phyloP scores from a whole-genome alignment of 1,140 invertebrate species.

The Bombus superbus region DNA sequence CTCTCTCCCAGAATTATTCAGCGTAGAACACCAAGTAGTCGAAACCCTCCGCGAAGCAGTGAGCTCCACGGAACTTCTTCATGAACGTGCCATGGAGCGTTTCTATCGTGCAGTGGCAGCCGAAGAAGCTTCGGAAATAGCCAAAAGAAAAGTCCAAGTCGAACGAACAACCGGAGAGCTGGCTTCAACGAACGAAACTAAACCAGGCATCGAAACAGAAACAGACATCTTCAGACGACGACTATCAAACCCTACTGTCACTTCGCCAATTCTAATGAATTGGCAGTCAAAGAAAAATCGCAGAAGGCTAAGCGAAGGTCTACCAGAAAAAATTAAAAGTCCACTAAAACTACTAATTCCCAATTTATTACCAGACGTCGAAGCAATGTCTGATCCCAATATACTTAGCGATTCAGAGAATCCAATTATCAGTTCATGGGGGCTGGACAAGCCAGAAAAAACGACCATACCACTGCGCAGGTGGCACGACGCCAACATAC shows the following conservation, averaged over 20 bases:
- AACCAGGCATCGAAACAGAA: not conserved
- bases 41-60: conserved; percentile 86
- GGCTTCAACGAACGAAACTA: not conserved
- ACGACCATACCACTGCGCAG: conserved; percentile 63
- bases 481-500: conserved; percentile 71
- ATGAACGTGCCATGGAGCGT: conserved; percentile 90
- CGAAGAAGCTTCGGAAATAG: conserved; percentile 84
- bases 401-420: conserved; percentile 56
- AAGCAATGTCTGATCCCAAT: conserved; percentile 77
- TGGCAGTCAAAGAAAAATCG: conserved; percentile 74
- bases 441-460: conserved; percentile 40
- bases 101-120: conserved; percentile 89
- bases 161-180: conserved; percentile 73
- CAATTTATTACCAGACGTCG: conserved; percentile 46
- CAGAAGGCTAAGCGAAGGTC: conserved; percentile 76
- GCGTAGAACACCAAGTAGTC: conserved; percentile 77
- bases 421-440: conserved; percentile 21
- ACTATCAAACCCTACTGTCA: conserved; percentile 68
- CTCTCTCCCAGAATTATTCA: conserved; percentile 90
- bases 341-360: conserved; percentile 40
- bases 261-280: conserved; percentile 47
- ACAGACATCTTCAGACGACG: conserved; percentile 68
- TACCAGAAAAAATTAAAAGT: conserved; percentile 56
- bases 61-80: conserved; percentile 91
- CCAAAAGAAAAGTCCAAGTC: conserved; percentile 76